These are phyloP conservation scores for Silurus lanzhouensis DNA, from an alignment of 2,797 vertebrate genomes.

Conservation along the genomic window DNA sequence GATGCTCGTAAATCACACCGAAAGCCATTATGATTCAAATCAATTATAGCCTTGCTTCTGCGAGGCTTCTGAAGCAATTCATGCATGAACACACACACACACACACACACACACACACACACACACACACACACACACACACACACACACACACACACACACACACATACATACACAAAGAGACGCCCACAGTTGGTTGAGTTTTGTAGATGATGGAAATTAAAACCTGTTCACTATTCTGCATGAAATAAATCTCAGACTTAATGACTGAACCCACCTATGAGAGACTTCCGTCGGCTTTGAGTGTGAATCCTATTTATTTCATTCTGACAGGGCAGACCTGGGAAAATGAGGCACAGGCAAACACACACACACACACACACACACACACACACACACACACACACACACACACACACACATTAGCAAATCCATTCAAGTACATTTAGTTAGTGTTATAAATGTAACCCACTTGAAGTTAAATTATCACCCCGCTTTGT, in stretches of 20 bases:
- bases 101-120: not conserved
- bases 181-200: constrained; percentile 14
- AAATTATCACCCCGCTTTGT: not conserved
- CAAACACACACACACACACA: not conserved
- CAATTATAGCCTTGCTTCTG: constrained; percentile 43
- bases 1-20: constrained; percentile 52
- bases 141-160: not conserved
- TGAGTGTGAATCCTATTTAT: constrained; percentile 93
- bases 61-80: constrained; percentile 1
- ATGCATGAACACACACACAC: constrained; percentile 14
- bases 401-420: not conserved
- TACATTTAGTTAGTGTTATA: constrained; percentile 20
- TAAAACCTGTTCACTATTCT: constrained; percentile 34
- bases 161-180: not conserved
- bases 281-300: constrained; percentile 86
- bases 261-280: constrained; percentile 79
- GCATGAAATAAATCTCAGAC: constrained; percentile 33
- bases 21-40: constrained; percentile 50
- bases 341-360: constrained; percentile 72
- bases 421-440: not conserved
- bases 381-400: not conserved
- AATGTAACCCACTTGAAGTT: not conserved
- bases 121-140: not conserved
- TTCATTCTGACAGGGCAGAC: constrained; percentile 93
- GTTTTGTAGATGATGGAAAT: constrained; percentile 37